These are phyloP conservation scores for Idris sp. DNA, from an alignment of 1,140 invertebrate genomes.

Conservation along the genomic window DNA sequence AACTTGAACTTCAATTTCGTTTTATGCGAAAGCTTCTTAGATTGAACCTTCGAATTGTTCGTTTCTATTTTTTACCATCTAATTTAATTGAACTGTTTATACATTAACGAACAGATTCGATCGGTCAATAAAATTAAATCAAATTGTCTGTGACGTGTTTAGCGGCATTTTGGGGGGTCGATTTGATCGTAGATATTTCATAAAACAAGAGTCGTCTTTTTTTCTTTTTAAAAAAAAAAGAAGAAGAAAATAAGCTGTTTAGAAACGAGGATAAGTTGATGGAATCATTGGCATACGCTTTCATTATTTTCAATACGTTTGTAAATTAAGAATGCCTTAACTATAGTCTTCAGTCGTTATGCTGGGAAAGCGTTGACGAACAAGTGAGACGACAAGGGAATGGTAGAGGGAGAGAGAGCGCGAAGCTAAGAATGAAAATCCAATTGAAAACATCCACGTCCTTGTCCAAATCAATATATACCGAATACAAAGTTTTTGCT, in stretches of 20 bases:
- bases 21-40: not conserved
- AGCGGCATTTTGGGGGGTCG: not conserved
- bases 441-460: constrained; percentile 58
- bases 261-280: constrained; percentile 2
- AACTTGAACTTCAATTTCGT: not conserved
- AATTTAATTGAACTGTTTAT: too few relatives aligned
- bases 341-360: constrained; percentile 37
- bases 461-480: constrained; percentile 55
- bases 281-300: not conserved
- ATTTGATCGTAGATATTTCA: too few relatives aligned
- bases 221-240: too few relatives aligned
- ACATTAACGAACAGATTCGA: too few relatives aligned
- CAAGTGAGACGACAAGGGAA: constrained; percentile 11
- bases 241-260: too few relatives aligned
- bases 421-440: constrained; percentile 30
- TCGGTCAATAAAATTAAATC: not conserved
- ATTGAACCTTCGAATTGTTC: not conserved
- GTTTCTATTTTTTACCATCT: too few relatives aligned
- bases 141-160: constrained; percentile 28
- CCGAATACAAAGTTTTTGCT: constrained; percentile 50
- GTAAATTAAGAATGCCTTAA: constrained; percentile 29
- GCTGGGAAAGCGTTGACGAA: constrained; percentile 13
- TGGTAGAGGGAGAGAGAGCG: constrained; percentile 2
- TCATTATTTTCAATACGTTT: constrained; percentile 24
- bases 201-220: too few relatives aligned